Evolutionary conservation across 2,797 vertebrate species (phyloP).

Genomic region (Pseudochromis fuscus): DNA sequence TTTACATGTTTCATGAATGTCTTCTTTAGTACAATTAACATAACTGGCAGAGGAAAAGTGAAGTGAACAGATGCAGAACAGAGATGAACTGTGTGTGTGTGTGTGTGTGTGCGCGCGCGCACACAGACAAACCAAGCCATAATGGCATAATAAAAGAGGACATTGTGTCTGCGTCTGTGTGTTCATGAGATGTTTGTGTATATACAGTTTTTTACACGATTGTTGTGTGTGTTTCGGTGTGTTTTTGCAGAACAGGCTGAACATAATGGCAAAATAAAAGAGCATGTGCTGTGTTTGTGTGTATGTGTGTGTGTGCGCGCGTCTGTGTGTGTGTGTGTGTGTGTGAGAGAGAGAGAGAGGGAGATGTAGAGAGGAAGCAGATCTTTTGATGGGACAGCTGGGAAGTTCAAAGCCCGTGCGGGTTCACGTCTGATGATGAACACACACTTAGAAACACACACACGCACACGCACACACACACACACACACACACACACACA

Average conservation of each 20-base stretch:
- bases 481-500: conserved; percentile 35
- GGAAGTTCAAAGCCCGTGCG: conserved; percentile 79
- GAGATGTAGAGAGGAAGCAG: conserved; percentile 63
- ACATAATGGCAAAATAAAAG: conserved; percentile 59
- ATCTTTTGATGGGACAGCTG: conserved; percentile 84
- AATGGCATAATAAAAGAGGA: conserved; percentile 43
- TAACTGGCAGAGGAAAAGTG: background rate
- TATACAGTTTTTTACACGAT: too few species aligned
- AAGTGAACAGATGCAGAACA: conserved; percentile 16
- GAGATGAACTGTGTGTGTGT: background rate
- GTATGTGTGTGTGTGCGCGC: background rate
- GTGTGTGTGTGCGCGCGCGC: conserved; percentile 9
- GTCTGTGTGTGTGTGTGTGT: conserved; percentile 20
- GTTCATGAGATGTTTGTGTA: background rate
- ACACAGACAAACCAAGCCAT: conserved; percentile 5
- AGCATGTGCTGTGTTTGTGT: background rate
- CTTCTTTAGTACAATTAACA: background rate
- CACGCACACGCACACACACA: too few species aligned
- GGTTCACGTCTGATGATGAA: conserved; percentile 63
- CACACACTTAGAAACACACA: conserved; percentile 45
- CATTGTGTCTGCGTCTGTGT: conserved; percentile 18
- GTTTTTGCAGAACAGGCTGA: conserved; percentile 19
- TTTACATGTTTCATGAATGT: background rate
- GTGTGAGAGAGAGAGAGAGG: conserved; percentile 2
- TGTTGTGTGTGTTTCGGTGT: conserved; percentile 6